These are phyloP conservation scores for Apus apus DNA, from an alignment of 2,113 vertebrate species.

Conservation along the genomic window DNA sequence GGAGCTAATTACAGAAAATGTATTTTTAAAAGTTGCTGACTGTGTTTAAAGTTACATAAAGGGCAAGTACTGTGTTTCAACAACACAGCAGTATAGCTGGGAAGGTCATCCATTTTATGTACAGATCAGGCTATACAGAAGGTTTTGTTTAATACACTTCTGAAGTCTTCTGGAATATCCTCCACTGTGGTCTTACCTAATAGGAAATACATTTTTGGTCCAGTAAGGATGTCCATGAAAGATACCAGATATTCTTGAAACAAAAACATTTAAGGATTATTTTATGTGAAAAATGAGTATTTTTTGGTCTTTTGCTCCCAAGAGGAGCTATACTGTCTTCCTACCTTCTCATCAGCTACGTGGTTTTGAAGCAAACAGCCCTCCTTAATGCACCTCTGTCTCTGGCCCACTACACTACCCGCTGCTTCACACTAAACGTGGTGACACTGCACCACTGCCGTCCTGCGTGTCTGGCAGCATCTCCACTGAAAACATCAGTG, in stretches of 20 bases:
- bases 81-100: background rate
- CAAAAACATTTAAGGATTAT: background rate
- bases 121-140: background rate
- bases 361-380: background rate
- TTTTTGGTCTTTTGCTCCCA: background rate
- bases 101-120: background rate
- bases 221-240: background rate
- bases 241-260: background rate
- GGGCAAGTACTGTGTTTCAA: background rate
- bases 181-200: background rate
- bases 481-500: accelerated
- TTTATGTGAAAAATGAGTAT: background rate
- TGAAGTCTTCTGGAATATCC: background rate
- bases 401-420: accelerated
- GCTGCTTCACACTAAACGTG: accelerated
- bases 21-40: background rate
- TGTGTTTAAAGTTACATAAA: background rate
- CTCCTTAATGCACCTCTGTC: accelerated
- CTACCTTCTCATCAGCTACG: background rate
- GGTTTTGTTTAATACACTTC: background rate
- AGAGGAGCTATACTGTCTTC: background rate
- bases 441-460: background rate
- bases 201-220: background rate
- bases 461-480: accelerated
- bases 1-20: background rate